Base-by-base conservation (phyloP, 2,888 invertebrate genomes). In the Pocota personata region DNA sequence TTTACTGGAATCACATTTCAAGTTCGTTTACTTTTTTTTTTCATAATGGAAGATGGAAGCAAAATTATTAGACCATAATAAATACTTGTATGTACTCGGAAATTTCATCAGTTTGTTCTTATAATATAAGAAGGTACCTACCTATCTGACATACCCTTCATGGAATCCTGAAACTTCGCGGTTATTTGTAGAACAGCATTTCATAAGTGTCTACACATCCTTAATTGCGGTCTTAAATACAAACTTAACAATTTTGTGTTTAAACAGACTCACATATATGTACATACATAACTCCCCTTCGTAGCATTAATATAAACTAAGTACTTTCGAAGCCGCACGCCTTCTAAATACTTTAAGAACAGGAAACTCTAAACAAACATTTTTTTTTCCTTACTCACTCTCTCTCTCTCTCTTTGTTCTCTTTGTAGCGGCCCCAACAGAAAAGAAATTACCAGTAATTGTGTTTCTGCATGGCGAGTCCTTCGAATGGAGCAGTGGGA, bases 401-500 rank as follows among this genome's bases (percentile, higher is more conserved):
- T 46, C 50, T 37, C n/a, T 16, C 19, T 57, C 4, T 16, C 19
- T 57, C 1, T 40, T 40, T 62, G 35, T 82, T 50, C 21, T 48
- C 32, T 52, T 87, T 89, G 30, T 88, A 92, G 92, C 92, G 87
- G 92, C 90, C 50, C 90, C 92, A 52, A 91, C 90, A 82, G 93
- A 93, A 83, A 93, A 92, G 88, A 93, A 92, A 89, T 89, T 93
- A 75, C 93, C 93, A 12, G 93, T 93, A 73, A 92, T 92, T 87
- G 92, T 93, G 71, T 93, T 93, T 89, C 91, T 93, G 88, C 92
- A 92, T 89, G 92, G 92, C 72, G 92, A 92, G 91, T 97, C 97
- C 67, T 97, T 97, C 92, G 97, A 97, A 90, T 98, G 98, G 96
- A 98, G 98, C 92, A 97, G 98, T 62, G 99, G 99, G 87, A 98